Conservation (phyloP, 2,888 invertebrate genomes). For the Troglohyphantes excavatus region DNA sequence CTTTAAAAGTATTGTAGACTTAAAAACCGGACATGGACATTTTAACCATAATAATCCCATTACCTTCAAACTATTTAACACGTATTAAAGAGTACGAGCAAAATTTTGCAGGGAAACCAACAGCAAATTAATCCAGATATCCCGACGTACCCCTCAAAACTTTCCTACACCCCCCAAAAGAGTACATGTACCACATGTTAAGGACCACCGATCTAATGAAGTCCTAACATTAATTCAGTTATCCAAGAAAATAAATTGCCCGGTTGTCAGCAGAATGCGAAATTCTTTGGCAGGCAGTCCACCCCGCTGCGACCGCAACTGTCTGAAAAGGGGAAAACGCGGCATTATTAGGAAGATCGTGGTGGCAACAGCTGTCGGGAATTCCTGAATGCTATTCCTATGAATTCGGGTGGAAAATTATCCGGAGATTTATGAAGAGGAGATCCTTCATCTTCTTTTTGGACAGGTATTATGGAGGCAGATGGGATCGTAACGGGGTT, state of each 20-base stretch:
- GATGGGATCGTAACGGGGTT: too few relatives aligned
- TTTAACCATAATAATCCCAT: too few relatives aligned
- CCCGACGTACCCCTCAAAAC: too few relatives aligned
- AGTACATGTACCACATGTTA: too few relatives aligned
- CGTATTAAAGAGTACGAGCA: too few relatives aligned
- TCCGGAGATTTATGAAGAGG: slow-evolving; percentile 12
- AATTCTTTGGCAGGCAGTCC: not conserved
- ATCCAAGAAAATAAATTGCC: slow-evolving; percentile 45
- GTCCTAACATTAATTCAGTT: slow-evolving; percentile 23
- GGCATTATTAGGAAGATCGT: slow-evolving; percentile 19
- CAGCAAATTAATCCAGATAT: too few relatives aligned
- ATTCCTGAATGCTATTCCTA: slow-evolving; percentile 19
- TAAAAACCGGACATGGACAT: too few relatives aligned
- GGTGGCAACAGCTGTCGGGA: slow-evolving; percentile 53
- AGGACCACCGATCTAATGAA: not conserved
- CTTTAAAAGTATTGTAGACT: too few relatives aligned
- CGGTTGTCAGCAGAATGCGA: slow-evolving; percentile 50
- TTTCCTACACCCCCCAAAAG: too few relatives aligned
- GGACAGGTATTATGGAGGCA: too few relatives aligned
- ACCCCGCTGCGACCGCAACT: slow-evolving; percentile 40
- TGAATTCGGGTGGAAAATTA: slow-evolving; percentile 39
- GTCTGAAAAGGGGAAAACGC: slow-evolving; percentile 28
- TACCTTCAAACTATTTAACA: too few relatives aligned
- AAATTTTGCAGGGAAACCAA: too few relatives aligned
- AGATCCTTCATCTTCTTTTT: not conserved